Evolutionary conservation across 2,888 invertebrate genomes (phyloP), one percentile per base, ranked within the genome.

Genomic region (Mesorhabditis sp.): DNA sequence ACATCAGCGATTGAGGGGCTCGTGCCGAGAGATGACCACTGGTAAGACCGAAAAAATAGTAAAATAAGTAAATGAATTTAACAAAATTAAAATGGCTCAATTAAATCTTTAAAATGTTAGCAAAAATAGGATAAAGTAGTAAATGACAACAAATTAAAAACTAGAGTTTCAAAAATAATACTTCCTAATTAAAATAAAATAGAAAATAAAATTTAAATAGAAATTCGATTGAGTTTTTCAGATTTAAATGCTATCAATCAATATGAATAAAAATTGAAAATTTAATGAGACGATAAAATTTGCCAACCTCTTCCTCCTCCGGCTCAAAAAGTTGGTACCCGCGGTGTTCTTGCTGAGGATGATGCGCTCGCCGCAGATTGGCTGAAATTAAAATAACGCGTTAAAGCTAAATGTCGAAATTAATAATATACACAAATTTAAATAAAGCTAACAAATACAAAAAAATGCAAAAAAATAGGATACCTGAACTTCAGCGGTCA

Each of bases 401-500:
- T 50, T 13, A 50, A 50, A 50, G 50, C 50, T 6, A 50, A 10
- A 50, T 10, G 13, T 50, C 50, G 6, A 50, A 13, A 50, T 50
- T 13, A 50, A 50, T 50, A 13, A 6, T 50, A 10, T 10, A 50
- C 6, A 10, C 13, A 50, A 50, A 50, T 6, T 13, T 50, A 13
- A 10, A 10, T 50, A 50, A 50, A 50, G 50, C 50, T 50, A 13
- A 6, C 50, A 50, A 13, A 6, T 50, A 50, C 50, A 50, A 50
- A 10, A 13, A 28, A 28, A 28, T 1, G 28, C 28, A 28, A 28
- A 28, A 28, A 28, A 28, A 1, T 2, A 28, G 1, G 2, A 28
- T n/a, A 50, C 58, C 58, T 50, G 58, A 13, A 13, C 58, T n/a
- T 50, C 58, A 10, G n/a, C 58, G 58, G 58, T 50, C 58, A 50